Evolutionary conservation across 2,888 invertebrate genomes (phyloP), one percentile per base, ranked within the genome.

Genomic region (Saturnia pavonia): DNA sequence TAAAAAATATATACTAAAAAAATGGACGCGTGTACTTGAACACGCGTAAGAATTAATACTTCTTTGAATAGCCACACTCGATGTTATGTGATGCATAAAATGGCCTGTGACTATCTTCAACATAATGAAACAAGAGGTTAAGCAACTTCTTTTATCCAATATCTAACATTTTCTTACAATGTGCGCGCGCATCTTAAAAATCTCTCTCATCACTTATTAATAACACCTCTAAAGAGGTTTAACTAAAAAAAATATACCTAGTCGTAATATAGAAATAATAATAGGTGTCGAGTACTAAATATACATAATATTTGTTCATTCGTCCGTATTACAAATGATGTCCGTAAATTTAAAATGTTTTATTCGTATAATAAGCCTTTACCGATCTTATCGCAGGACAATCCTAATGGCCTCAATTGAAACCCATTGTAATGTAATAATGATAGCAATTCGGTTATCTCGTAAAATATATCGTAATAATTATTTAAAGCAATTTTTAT

Each of bases 401-500:
- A 40, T 40, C 8, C 19, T 65, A 65, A 65, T 65, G 40, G 12
- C 40, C 34, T 65, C 65, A 65, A 40, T 65, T 65, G 65, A 65
- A 40, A 51, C 19, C 27, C 43, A 45, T 51, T n/a, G 42, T 60
- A 69, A 65, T 9, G 40, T 9, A 40, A 6, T 65, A 34, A 65
- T 40, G 40, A n/a, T 12, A 65, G 40, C 65, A n/a, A 65, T 65
- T 65, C 7, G 7, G 40, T 65, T 65, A 65, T 65, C 40, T 65
- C n/a, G 22, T 40, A 65, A n/a, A 65, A 9, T 65, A 65, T 65
- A 65, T 65, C 34, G 25, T 19, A 65, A 19, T 40, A 43, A 69
- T 63, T 70, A 70, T 45, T 8, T 34, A 27, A 60, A 27, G 65
- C 19, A 65, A 65, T 40, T 40, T 40, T 63, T 65, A 40, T 19